Conservation (phyloP, 2,888 invertebrate genomes). For the Drosophila planitibia region DNA sequence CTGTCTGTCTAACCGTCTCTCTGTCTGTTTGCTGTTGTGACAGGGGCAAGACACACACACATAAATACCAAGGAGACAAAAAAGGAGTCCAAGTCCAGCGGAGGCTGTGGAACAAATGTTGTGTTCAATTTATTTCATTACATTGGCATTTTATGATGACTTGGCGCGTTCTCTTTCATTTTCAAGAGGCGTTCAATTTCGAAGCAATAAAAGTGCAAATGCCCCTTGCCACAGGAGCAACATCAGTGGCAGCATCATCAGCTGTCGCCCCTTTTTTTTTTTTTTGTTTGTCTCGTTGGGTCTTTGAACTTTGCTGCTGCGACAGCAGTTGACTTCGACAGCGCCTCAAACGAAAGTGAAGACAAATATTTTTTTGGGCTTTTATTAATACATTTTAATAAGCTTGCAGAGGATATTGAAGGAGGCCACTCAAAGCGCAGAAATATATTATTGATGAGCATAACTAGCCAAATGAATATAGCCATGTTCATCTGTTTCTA, state of each 20-base stretch:
- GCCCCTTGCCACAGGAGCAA: conserved; percentile 55
- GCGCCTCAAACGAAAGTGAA: conserved; percentile 35
- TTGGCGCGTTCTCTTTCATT: conserved; percentile 57
- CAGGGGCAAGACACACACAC: conserved; percentile 31
- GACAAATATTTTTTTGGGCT: conserved; percentile 14
- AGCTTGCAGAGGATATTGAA: neutral
- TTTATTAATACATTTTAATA: neutral
- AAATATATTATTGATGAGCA: neutral
- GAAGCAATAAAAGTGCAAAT: conserved; percentile 71
- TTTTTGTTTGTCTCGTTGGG: conserved; percentile 23
- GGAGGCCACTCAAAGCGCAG: neutral
- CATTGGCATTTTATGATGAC: conserved; percentile 74
- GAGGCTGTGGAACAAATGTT: conserved; percentile 67
- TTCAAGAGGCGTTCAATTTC: conserved; percentile 63
- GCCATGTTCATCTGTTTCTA: neutral
- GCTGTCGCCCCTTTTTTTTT: conserved; percentile 47
- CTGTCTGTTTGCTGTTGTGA: conserved; percentile 52
- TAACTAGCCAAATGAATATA: neutral
- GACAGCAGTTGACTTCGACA: conserved; percentile 51
- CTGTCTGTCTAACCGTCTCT: conserved; percentile 4
- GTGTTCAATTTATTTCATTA: conserved; percentile 75
- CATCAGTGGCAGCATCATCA: conserved; percentile 44
- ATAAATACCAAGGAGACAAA: conserved; percentile 1
- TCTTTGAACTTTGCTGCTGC: conserved; percentile 54
- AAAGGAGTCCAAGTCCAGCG: conserved; percentile 2